Conservation (phyloP, 53 echinoderm and acorn worm genomes). For the Echinometra lucunter region DNA sequence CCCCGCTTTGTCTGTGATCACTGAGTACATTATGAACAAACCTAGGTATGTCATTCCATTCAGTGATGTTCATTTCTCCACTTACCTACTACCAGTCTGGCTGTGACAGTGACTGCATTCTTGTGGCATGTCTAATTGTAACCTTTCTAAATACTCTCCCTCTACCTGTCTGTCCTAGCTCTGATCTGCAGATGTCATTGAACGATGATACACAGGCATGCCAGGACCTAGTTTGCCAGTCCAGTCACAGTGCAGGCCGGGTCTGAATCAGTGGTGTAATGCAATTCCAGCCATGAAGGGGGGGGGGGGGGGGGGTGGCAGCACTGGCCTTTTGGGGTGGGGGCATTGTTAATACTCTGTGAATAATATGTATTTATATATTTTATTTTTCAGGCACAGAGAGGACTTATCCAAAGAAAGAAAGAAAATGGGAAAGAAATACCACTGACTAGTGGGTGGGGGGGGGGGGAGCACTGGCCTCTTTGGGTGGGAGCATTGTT, state of each 20-base stretch:
- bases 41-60: background rate
- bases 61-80: background rate
- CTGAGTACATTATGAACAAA: background rate
- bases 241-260: background rate
- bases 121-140: constrained; percentile 51
- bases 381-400: no score
- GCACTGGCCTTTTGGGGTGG: no score
- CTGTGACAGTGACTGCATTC: constrained; percentile 42
- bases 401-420: no score
- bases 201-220: constrained; percentile 17
- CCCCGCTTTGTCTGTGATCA: background rate
- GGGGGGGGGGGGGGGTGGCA: no score
- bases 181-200: constrained; percentile 10
- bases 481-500: no score
- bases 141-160: constrained; percentile 27
- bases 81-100: background rate
- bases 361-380: no score
- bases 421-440: no score
- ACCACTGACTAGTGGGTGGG: no score
- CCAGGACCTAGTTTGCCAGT: background rate
- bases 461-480: no score
- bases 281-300: no score
- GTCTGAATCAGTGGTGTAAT: no score
- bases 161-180: constrained; percentile 29
- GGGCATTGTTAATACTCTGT: no score